Conservation (phyloP, 1,140 invertebrate genomes). For the Zaprionus ornatus region DNA sequence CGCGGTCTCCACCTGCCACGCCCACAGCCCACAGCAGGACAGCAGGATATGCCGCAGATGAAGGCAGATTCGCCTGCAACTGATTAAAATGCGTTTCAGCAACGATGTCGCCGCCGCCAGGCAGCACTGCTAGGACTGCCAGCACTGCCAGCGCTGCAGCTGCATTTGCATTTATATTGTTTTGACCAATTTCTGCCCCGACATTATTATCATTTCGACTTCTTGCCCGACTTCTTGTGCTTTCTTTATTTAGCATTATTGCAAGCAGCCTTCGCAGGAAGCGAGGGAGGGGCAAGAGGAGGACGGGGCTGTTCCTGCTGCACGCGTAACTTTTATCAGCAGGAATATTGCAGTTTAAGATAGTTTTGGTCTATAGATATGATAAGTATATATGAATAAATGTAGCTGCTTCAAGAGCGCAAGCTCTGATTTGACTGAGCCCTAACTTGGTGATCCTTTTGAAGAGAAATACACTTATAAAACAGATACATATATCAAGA, state of each 20-base stretch:
- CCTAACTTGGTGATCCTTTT: no score
- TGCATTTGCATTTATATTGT: constrained; percentile 83
- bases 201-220: constrained; percentile 67
- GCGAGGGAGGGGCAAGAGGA: not conserved
- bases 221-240: constrained; percentile 11
- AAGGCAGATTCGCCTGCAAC: constrained; percentile 44
- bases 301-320: not conserved
- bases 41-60: not conserved
- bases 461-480: no score
- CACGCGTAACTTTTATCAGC: no score
- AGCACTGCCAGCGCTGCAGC: constrained; percentile 15
- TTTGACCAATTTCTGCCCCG: constrained; percentile 68
- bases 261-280: constrained; percentile 14
- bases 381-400: no score
- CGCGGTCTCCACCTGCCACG: constrained; percentile 39
- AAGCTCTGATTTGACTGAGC: no score
- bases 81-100: constrained; percentile 78
- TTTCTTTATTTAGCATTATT: constrained; percentile 49
- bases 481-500: no score
- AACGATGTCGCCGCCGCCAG: constrained; percentile 18
- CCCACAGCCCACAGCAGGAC: not conserved
- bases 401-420: no score
- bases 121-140: no score
- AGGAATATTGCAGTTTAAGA: no score
- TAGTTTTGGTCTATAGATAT: no score